A percentile compares a stretch with the other conserved stretches of the same genome.
phyloP scores from a whole-genome alignment of 2,113 vertebrate genomes.

The Hydrolagus affinis region DNA sequence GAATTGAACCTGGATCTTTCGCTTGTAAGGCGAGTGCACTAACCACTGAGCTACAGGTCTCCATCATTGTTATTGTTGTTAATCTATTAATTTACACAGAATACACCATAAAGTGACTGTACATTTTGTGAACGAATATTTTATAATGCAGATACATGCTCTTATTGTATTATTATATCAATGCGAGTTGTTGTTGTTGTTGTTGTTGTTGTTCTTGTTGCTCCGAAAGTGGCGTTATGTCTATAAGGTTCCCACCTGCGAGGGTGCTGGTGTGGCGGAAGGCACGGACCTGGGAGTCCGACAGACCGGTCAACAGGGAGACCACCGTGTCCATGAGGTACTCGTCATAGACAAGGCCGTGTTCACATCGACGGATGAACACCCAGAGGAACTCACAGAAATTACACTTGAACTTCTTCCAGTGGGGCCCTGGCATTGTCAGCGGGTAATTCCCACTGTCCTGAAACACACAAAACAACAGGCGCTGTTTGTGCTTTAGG shows the following conservation, averaged over 20 bases:
- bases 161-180: too few relatives aligned
- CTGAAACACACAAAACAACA: conserved; percentile 43
- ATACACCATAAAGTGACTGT: too few relatives aligned
- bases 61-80: too few relatives aligned
- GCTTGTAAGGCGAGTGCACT: too few relatives aligned
- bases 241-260: conserved; percentile 59
- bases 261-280: conserved; percentile 88
- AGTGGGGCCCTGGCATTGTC: conserved; percentile 64
- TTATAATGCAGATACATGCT: too few relatives aligned
- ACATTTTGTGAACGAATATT: not conserved
- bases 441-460: conserved; percentile 74
- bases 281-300: conserved; percentile 68
- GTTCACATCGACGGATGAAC: conserved; percentile 72
- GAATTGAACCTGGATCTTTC: too few relatives aligned
- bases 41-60: too few relatives aligned
- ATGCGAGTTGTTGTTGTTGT: not conserved
- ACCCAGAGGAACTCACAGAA: conserved; percentile 80
- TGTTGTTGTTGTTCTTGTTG: not conserved
- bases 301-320: conserved; percentile 72
- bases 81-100: not conserved
- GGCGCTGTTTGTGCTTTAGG: not conserved
- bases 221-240: not conserved
- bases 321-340: conserved; percentile 75
- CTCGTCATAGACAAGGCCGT: conserved; percentile 67
- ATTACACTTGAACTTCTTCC: conserved; percentile 76